Conservation (phyloP, 2,113 vertebrate genomes). For the Petromus typicus region DNA sequence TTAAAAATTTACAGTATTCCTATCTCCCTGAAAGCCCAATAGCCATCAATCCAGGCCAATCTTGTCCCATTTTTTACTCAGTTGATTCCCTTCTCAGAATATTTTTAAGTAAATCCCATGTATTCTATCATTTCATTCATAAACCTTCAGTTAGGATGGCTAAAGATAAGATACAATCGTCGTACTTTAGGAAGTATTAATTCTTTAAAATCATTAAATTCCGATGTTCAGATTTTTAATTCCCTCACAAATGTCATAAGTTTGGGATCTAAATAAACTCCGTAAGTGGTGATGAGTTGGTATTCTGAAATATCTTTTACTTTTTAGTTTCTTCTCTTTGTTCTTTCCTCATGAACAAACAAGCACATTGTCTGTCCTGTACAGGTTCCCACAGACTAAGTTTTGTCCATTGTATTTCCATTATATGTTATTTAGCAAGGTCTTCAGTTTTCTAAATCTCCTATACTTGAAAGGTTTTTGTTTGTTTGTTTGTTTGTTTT, state of each 20-base stretch:
- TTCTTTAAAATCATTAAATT: constrained; percentile 47
- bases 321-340: background rate
- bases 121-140: background rate
- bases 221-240: background rate
- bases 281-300: background rate
- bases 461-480: background rate
- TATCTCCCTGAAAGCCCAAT: background rate
- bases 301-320: background rate
- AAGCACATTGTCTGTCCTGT: background rate
- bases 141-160: background rate
- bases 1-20: background rate
- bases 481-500: background rate
- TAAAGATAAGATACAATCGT: constrained; percentile 42
- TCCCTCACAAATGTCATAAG: background rate
- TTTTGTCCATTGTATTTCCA: background rate
- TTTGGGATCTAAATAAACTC: background rate
- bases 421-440: background rate
- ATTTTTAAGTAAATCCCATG: constrained; percentile 35
- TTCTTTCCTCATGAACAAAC: constrained; percentile 17
- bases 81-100: background rate
- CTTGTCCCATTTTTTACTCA: background rate
- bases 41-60: background rate
- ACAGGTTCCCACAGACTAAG: background rate
- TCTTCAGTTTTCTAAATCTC: background rate
- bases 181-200: background rate